These are phyloP conservation scores for Pachyuromys duprasi DNA, from an alignment of 2,797 vertebrate genomes.

Conservation along the genomic window DNA sequence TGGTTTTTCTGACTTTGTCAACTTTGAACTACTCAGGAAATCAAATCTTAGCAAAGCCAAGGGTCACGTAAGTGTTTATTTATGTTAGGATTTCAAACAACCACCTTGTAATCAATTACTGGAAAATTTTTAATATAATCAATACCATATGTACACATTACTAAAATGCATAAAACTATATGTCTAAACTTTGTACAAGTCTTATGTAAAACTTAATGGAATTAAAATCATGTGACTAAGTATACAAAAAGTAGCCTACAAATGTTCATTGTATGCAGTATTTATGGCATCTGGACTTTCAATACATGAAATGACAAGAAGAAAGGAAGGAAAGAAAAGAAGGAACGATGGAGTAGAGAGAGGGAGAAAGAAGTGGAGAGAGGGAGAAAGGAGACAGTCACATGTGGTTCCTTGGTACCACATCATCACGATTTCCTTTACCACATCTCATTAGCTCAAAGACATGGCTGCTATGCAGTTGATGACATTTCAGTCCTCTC, in stretches of 20 bases:
- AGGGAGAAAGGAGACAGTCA: not conserved
- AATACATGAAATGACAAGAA: not conserved
- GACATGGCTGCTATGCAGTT: not conserved
- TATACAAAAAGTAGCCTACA: not conserved
- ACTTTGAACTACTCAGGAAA: not conserved
- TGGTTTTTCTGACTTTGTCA: not conserved
- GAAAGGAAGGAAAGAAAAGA: not conserved
- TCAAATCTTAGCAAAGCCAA: not conserved
- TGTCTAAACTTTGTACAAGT: not conserved
- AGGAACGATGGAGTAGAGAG: rapidly evolving
- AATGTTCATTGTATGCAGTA: not conserved
- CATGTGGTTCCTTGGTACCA: not conserved
- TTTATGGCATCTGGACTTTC: not conserved
- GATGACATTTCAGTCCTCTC: not conserved
- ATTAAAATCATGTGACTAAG: not conserved
- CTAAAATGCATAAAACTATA: not conserved
- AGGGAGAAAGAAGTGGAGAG: not conserved
- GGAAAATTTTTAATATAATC: not conserved
- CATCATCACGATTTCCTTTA: not conserved
- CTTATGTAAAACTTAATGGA: not conserved
- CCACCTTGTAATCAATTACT: not conserved
- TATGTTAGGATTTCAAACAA: not conserved
- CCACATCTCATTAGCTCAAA: not conserved
- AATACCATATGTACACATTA: not conserved
- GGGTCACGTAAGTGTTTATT: not conserved